Evolutionary conservation across 1,140 invertebrate genomes (phyloP).

Genomic region (Drosophila sechellia): DNA sequence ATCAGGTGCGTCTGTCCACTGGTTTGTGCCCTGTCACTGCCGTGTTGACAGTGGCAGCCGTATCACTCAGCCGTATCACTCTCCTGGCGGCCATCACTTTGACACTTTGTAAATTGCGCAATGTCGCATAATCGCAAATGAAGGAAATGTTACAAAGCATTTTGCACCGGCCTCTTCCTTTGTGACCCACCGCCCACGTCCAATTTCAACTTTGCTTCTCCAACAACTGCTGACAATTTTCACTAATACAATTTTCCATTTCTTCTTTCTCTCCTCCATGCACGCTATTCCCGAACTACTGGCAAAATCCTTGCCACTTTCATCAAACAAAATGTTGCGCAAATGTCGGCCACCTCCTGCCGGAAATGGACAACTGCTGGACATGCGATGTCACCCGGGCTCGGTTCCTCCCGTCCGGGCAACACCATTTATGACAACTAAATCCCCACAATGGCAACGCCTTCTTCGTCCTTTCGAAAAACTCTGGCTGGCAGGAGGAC

Average conservation of each 20-base stretch:
- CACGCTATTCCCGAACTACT: conserved; percentile 22
- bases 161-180: conserved; percentile 40
- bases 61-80: conserved; percentile 52
- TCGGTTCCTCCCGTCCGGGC: conserved; percentile 12
- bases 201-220: conserved; percentile 73
- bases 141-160: conserved; percentile 80
- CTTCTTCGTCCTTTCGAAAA: conserved; percentile 33
- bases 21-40: conserved; percentile 53
- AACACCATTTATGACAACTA: conserved; percentile 79
- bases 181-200: conserved; percentile 25
- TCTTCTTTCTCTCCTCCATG: conserved; percentile 24
- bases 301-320: conserved; percentile 61
- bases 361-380: conserved; percentile 70
- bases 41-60: conserved; percentile 60
- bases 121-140: conserved; percentile 78
- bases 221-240: conserved; percentile 62
- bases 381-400: conserved; percentile 61
- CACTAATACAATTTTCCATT: conserved; percentile 73
- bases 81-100: conserved; percentile 66
- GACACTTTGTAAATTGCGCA: conserved; percentile 82
- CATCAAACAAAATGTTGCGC: conserved; percentile 80
- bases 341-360: conserved; percentile 58
- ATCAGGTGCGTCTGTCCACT: conserved; percentile 88
- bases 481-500: conserved; percentile 87
- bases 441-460: conserved; percentile 69